phyloP scores from a whole-genome alignment of 2,888 invertebrate genomes.

The Xestia ashworthii region DNA sequence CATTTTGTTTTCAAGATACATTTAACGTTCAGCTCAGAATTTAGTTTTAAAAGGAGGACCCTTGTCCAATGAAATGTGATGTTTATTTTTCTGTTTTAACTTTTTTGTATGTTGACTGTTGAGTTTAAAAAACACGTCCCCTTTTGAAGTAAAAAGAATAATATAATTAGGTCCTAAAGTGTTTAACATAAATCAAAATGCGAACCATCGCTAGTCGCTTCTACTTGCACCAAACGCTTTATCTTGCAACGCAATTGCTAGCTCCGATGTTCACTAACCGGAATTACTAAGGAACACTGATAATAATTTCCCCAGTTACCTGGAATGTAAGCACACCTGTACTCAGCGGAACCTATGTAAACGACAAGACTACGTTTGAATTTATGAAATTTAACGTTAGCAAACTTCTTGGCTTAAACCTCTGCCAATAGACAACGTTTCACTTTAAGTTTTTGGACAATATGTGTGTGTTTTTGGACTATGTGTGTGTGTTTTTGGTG shows the following conservation, averaged over 20 bases:
- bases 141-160: background rate
- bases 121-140: background rate
- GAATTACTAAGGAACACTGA: slow-evolving; percentile 23
- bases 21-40: background rate
- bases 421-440: background rate
- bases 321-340: slow-evolving; percentile 1
- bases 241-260: slow-evolving; percentile 34
- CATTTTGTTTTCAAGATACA: slow-evolving; percentile 38
- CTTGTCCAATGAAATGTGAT: slow-evolving; percentile 23
- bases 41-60: slow-evolving; percentile 4
- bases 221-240: slow-evolving; percentile 22
- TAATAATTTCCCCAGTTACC: background rate
- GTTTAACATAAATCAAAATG: background rate
- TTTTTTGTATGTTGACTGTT: background rate
- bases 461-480: too few species aligned
- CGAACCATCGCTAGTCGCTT: background rate
- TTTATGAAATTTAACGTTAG: background rate
- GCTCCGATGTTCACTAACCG: slow-evolving; percentile 22
- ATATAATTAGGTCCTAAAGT: background rate
- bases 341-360: too few species aligned
- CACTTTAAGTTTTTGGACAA: background rate
- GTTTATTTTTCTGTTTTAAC: slow-evolving; percentile 31
- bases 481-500: too few species aligned
- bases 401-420: background rate
- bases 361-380: background rate